Evolutionary conservation across 2,113 vertebrate genomes (phyloP), one percentile per base, ranked within the genome.

Genomic region (Pseudopodoces humilis): DNA sequence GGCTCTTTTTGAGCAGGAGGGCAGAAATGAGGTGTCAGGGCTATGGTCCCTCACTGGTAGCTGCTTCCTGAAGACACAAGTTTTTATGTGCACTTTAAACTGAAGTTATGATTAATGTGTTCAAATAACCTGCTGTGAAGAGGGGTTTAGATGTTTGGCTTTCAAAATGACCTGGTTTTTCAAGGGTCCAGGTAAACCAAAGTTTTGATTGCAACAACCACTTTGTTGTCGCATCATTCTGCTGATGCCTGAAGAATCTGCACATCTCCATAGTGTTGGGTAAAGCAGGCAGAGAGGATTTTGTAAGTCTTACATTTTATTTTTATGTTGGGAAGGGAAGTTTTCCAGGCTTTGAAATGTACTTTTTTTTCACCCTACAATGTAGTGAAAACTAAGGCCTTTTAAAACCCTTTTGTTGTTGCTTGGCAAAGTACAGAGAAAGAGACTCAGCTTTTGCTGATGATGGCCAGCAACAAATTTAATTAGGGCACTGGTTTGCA

Each of bases 1-100:
- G 10, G 17, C 4, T 47, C 7, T 28, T 62, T 62, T 37, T 13
- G 47, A 72, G 30, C 35, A 33, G 31, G 14, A 63, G 6, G 65
- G 35, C 25, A 62, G 43, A 69, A 11, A 50, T 4, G 13, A 24
- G 33, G 21, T n/a, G 67, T 9, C 8, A 4, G 58, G 43, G 6
- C 8, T 60, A 1, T 4, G 35, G 2, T 9, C 1, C 28, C n/a
- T 15, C 6, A 6, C 6, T 4, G 11, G 2, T 6, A 11, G 33
- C 35, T 74, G 28, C 0, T 2, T 12, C 6, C 19, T 6, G 13
- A 27, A 19, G 3, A 2, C 2, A 15, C 24, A 60, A 35, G 2
- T 3, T 49, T 77, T 46, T 1, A 6, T 15, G 4, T 3, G 3
- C 1, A 1, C 4, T 50, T 70, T 11, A 15, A 79, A 5, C 2